Percentiles rank a stretch among this genome's conserved stretches.
Conservation (phyloP, 2,797 vertebrate species). For the Coendou prehensilis region DNA sequence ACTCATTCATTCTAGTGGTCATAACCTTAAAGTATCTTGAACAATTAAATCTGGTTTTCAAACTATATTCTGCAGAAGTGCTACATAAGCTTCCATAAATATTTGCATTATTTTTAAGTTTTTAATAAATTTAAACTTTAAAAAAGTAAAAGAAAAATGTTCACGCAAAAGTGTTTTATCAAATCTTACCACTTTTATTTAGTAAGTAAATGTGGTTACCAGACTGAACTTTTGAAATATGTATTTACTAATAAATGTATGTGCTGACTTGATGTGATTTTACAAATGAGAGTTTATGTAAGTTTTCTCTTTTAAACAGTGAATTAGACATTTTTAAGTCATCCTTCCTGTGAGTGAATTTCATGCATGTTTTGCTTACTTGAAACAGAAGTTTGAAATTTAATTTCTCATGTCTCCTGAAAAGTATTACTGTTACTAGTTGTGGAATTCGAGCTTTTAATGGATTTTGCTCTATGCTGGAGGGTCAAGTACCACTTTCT, state of each 20-base stretch:
- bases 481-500: conserved; percentile 51
- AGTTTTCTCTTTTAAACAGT: not conserved
- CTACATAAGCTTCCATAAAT: conserved; percentile 31
- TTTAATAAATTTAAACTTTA: conserved; percentile 43
- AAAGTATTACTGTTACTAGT: not conserved
- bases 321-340: conserved; percentile 29
- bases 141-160: not conserved
- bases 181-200: conserved; percentile 9
- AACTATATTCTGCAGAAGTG: not conserved
- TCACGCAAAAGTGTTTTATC: not conserved
- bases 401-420: not conserved
- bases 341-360: not conserved
- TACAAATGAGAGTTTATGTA: not conserved
- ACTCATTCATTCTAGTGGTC: not conserved
- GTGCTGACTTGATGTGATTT: not conserved
- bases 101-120: not conserved
- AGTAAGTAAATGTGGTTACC: not conserved
- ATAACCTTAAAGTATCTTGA: not conserved
- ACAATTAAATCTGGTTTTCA: conserved; percentile 36
- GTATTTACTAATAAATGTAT: not conserved
- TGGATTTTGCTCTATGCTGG: conserved; percentile 56
- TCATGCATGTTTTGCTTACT: not conserved
- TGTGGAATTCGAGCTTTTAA: not conserved
- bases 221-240: conserved; percentile 27
- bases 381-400: conserved; percentile 31